A percentile compares a stretch with the other conserved stretches of the same genome.
phyloP scores from a whole-genome alignment of 2,797 vertebrate species.

The Tarsius wallacei region DNA sequence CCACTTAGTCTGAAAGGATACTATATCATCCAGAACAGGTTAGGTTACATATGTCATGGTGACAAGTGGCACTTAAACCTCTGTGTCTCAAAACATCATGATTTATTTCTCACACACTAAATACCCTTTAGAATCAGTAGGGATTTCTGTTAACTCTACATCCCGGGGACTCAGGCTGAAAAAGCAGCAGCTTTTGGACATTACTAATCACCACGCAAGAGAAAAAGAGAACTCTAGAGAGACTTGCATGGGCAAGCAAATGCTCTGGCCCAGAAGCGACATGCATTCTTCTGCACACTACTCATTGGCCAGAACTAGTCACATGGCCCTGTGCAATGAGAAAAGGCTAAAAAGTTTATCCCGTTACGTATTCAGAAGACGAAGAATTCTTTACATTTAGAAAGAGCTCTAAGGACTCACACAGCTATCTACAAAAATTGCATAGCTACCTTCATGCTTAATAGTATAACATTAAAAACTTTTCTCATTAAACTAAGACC shows the following conservation, averaged over 20 bases:
- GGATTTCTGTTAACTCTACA: background rate
- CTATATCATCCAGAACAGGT: background rate
- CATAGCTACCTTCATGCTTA: background rate
- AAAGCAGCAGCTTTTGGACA: background rate
- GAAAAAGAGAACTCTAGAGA: background rate
- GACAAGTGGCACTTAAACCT: background rate
- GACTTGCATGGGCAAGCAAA: background rate
- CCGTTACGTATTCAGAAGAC: background rate
- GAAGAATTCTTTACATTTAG: background rate
- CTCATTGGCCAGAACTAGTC: background rate
- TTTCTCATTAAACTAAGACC: background rate
- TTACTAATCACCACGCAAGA: background rate
- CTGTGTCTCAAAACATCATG: background rate
- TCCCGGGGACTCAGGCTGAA: background rate
- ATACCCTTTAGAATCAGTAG: background rate
- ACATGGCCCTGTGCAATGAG: background rate
- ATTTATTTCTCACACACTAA: background rate
- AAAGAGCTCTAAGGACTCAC: background rate
- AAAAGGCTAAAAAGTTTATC: background rate
- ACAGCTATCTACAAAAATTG: background rate
- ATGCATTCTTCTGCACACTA: background rate
- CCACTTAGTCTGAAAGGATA: background rate
- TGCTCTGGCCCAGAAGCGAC: background rate
- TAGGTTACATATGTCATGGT: background rate
- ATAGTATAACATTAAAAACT: background rate